phyloP scores from a whole-genome alignment of 92 coral and sea anemone genomes.

The Zoanthus gigantus region DNA sequence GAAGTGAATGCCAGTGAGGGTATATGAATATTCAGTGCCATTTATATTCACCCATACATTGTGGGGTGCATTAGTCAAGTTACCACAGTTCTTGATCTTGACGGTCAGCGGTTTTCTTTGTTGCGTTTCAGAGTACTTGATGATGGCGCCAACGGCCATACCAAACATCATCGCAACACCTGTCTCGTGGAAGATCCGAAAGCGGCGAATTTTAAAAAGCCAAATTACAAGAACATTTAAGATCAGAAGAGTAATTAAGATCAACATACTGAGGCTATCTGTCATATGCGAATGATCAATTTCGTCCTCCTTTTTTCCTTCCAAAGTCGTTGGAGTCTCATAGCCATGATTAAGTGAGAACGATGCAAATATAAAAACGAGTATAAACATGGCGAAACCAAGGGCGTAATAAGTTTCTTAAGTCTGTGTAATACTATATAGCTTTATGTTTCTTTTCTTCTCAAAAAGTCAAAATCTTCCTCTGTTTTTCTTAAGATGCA shows the following conservation, averaged over 20 bases:
- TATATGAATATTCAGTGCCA: slow-evolving; percentile 94
- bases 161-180: slow-evolving; percentile 99
- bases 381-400: background rate
- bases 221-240: slow-evolving; percentile 92
- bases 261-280: slow-evolving; percentile 96
- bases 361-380: slow-evolving; percentile 19
- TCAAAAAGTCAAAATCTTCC: background rate
- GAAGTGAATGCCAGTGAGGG: slow-evolving; percentile 90
- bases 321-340: slow-evolving; percentile 91
- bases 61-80: slow-evolving; percentile 92
- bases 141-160: slow-evolving; percentile 87
- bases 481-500: background rate
- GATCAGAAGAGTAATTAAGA: slow-evolving; percentile 87
- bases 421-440: background rate
- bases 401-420: background rate
- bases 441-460: background rate
- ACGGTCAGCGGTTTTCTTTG: slow-evolving; percentile 87
- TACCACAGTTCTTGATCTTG: slow-evolving; percentile 88
- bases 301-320: slow-evolving; percentile 95
- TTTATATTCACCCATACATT: slow-evolving; percentile 89
- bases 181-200: slow-evolving; percentile 94
- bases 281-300: slow-evolving; percentile 97
- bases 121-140: slow-evolving; percentile 84
- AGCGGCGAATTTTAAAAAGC: slow-evolving; percentile 95
- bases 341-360: slow-evolving; percentile 39